A percentile compares a stretch with the other conserved stretches of the same genome.
Conservation (phyloP, 2,113 vertebrate species). For the Pristiophorus japonicus region DNA sequence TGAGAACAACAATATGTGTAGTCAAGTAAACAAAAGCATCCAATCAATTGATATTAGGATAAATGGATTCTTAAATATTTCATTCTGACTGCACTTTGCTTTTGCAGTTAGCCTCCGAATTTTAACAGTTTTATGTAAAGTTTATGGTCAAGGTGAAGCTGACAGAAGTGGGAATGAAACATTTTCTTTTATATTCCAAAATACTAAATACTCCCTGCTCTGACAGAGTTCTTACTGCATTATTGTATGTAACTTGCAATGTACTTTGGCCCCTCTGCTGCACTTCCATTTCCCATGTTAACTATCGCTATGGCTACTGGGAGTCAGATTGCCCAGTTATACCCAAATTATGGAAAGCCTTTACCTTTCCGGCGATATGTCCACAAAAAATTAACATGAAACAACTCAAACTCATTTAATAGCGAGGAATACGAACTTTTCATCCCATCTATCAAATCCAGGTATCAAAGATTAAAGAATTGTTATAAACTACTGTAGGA, state of each 20-base stretch:
- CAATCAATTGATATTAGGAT: background rate
- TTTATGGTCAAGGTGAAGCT: background rate
- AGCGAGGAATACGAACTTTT: background rate
- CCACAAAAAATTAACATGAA: background rate
- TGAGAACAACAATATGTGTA: background rate
- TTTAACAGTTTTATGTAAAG: background rate
- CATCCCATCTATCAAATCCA: background rate
- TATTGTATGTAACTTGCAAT: background rate
- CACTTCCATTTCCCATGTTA: background rate
- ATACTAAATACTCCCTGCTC: background rate
- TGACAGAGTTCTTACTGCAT: background rate
- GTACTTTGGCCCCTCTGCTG: background rate
- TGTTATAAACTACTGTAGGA: background rate
- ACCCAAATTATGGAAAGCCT: background rate
- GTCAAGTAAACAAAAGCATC: background rate
- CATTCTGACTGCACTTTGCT: background rate
- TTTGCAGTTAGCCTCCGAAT: background rate
- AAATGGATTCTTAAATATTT: background rate
- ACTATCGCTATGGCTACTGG: background rate
- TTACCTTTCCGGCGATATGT: background rate
- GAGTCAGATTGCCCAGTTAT: background rate
- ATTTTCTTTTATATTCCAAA: background rate
- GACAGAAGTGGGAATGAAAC: too few species aligned
- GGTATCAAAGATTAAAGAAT: background rate
- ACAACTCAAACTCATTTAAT: background rate